Conservation (phyloP, 1,140 invertebrate genomes). For the Meteorus sp. region DNA sequence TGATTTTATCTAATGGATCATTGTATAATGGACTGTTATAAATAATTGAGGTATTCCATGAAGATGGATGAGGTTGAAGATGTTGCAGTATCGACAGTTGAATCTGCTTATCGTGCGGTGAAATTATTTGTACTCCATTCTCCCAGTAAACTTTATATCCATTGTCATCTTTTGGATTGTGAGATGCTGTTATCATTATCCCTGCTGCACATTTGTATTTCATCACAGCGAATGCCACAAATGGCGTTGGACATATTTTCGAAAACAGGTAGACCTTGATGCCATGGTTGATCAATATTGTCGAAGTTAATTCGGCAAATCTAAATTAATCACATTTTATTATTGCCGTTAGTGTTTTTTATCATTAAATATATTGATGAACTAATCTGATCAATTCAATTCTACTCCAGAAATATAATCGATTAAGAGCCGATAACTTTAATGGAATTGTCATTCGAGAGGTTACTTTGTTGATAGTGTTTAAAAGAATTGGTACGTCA, state of each 20-base stretch:
- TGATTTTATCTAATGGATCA: conserved; percentile 66
- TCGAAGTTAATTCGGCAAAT: conserved; percentile 88
- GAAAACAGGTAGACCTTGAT: conserved; percentile 86
- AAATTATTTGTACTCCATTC: conserved; percentile 95
- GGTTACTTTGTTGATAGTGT: too few relatives aligned
- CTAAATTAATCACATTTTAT: conserved; percentile 43
- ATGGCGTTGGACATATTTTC: conserved; percentile 86
- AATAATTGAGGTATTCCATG: conserved; percentile 67
- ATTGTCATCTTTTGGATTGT: conserved; percentile 99
- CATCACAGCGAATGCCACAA: conserved; percentile 82
- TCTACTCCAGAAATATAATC: too few relatives aligned
- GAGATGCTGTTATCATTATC: conserved; percentile 97
- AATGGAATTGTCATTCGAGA: too few relatives aligned
- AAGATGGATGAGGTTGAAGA: conserved; percentile 69
- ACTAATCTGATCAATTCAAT: too few relatives aligned
- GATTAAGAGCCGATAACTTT: too few relatives aligned
- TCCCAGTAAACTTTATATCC: conserved; percentile 98
- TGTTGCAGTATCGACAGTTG: conserved; percentile 78
- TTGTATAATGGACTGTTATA: conserved; percentile 55
- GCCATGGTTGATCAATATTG: conserved; percentile 76
- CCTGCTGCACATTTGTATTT: conserved; percentile 76
- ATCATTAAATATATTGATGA: too few relatives aligned
- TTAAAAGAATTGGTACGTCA: too few relatives aligned
- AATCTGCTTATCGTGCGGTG: conserved; percentile 89
- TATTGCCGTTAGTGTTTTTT: too few relatives aligned